Conservation (phyloP, 1,140 invertebrate genomes). For the Drosophila bocki region DNA sequence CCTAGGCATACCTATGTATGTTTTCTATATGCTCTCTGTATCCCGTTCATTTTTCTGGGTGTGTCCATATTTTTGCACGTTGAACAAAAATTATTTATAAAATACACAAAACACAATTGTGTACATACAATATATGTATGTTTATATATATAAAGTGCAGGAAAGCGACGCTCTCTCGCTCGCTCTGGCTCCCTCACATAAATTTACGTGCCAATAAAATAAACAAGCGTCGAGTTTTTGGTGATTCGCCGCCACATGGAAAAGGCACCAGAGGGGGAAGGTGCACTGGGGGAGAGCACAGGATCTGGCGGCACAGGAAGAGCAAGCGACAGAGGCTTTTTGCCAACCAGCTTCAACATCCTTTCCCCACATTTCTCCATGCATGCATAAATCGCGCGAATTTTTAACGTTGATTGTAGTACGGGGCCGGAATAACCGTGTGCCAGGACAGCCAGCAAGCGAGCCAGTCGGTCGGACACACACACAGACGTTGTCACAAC, state of each 20-base stretch:
- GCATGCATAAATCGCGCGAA: slow-evolving; percentile 81
- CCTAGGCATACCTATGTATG: neutral
- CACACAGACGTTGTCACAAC: slow-evolving; percentile 76
- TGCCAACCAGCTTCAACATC: slow-evolving; percentile 30
- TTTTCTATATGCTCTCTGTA: neutral
- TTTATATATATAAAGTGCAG: slow-evolving; percentile 30
- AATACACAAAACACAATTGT: slow-evolving; percentile 57
- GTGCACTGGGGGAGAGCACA: neutral
- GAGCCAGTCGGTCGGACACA: slow-evolving; percentile 18
- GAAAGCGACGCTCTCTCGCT: slow-evolving; percentile 19
- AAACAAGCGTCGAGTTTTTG: slow-evolving; percentile 78
- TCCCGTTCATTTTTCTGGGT: slow-evolving; percentile 45
- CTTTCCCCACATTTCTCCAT: slow-evolving; percentile 42
- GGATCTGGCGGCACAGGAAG: slow-evolving; percentile 36
- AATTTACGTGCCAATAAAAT: slow-evolving; percentile 83
- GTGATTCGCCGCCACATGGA: slow-evolving; percentile 59
- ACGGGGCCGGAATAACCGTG: slow-evolving; percentile 69
- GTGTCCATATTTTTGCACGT: slow-evolving; percentile 58
- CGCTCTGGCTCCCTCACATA: slow-evolving; percentile 45
- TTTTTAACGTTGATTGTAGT: slow-evolving; percentile 79
- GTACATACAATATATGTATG: slow-evolving; percentile 58
- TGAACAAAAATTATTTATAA: slow-evolving; percentile 74
- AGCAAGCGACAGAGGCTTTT: slow-evolving; percentile 52
- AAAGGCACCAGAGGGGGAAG: slow-evolving; percentile 23
- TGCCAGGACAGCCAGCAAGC: slow-evolving; percentile 24